Base-by-base conservation (phyloP, 2,797 vertebrate species). In the Harpagifer antarcticus region DNA sequence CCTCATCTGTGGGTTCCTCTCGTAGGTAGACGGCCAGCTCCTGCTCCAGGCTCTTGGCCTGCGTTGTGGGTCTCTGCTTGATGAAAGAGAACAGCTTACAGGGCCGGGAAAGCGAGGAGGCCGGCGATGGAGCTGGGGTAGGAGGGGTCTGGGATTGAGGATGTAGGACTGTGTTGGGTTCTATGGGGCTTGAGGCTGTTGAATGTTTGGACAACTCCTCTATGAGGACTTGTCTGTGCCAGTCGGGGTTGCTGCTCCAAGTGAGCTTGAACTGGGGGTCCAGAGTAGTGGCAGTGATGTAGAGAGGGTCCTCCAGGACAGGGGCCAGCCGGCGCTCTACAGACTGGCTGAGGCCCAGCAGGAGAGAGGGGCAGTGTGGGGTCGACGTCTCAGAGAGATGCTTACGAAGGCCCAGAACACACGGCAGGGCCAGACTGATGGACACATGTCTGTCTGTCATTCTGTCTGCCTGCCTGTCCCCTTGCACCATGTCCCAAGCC, bases 211-310 rank as follows among this genome's bases (percentile, higher is more conserved):
- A 90, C 71, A 96, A 73, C 78, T 96, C 95, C 76, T 94, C 93
- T 77, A 95, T 74, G 33, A 96, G 78, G 63, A 96, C 90, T 81
- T 96, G 95, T 85, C 88, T 93, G 89, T 96, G 95, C 95, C 95
- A 95, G 68, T 95, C 95, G 0, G 89, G 90, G 81, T 93, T 94
- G 78, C 93, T 95, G 92, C 95, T 96, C 95, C 95, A 96, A 5
- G 95, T 94, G 23, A 96, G 94, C 78, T 96, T 96, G 82, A 96
- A 96, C 90, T 96, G 95, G 14, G 95, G 95, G 79, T 96, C 95
- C 79, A 96, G 76, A 7, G 94, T 94, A 68, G 95, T 95, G 72
- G 94, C 95, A 3, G 92, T 94, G 72, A 96, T 85, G 76, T 95
- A 95, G 48, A 96, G 93, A 5, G 95, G 93, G 66, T 96, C 94